phyloP scores from a whole-genome alignment of 1,140 invertebrate species.

The Hermetia illucens region DNA sequence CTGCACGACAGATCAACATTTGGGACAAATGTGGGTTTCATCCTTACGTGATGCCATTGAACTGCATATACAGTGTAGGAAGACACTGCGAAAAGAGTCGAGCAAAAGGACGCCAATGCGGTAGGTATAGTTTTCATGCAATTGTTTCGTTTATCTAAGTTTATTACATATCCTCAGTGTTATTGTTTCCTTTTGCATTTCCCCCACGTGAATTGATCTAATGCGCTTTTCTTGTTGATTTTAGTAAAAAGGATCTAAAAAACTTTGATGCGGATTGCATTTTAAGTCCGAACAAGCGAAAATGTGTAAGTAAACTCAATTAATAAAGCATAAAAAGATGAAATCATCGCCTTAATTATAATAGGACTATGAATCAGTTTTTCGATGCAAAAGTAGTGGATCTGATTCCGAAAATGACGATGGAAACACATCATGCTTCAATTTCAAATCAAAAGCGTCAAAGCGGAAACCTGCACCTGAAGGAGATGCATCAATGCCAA shows the following conservation, averaged over 20 bases:
- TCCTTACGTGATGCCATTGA: constrained; percentile 38
- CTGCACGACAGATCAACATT: constrained; percentile 35
- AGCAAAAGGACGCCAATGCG: constrained; percentile 40
- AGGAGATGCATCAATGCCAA: background rate
- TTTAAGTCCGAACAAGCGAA: constrained; percentile 23
- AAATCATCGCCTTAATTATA: background rate
- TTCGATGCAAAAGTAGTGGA: constrained; percentile 15
- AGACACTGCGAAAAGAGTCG: constrained; percentile 43
- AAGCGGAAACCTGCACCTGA: no score
- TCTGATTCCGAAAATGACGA: constrained; percentile 18
- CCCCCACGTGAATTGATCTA: background rate
- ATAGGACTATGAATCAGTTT: constrained; percentile 16
- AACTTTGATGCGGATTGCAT: constrained; percentile 29
- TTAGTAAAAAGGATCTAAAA: constrained; percentile 33
- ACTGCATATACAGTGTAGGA: constrained; percentile 38
- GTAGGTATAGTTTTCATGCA: background rate
- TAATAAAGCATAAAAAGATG: background rate
- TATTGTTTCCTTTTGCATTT: no score
- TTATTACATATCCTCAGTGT: no score
- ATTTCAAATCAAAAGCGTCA: no score
- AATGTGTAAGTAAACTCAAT: constrained; percentile 18
- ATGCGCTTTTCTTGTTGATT: background rate
- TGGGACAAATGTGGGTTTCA: constrained; percentile 39
- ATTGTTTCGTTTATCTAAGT: no score
- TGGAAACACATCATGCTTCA: background rate